These are phyloP conservation scores for Eira barbara DNA, from an alignment of 2,113 vertebrate genomes.

Conservation along the genomic window DNA sequence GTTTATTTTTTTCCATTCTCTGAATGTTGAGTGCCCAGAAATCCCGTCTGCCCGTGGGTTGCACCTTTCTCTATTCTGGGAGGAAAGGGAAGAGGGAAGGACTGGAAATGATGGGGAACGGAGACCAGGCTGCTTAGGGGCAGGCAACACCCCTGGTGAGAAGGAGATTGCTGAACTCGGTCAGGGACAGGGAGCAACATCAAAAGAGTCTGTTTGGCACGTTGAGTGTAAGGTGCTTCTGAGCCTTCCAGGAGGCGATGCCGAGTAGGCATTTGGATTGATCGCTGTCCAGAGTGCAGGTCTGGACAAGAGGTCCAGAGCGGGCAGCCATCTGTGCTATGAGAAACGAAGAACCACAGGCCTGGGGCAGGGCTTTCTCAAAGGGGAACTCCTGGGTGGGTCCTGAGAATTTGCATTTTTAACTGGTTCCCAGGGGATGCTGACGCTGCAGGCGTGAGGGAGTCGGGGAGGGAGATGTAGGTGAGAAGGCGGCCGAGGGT, in stretches of 20 bases:
- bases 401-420: not conserved
- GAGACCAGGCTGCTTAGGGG: not conserved
- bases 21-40: not conserved
- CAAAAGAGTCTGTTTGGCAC: not conserved
- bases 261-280: not conserved
- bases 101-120: rapidly evolving
- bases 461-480: not conserved
- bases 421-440: not conserved
- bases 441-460: not conserved
- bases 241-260: not conserved
- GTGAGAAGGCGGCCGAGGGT: not conserved
- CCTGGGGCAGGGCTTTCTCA: not conserved
- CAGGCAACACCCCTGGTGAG: not conserved
- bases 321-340: not conserved
- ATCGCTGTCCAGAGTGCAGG: not conserved
- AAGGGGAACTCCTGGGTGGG: not conserved
- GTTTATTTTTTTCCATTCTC: not conserved
- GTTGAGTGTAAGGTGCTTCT: not conserved
- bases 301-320: not conserved
- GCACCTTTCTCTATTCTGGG: not conserved
- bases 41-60: not conserved
- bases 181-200: not conserved
- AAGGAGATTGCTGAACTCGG: not conserved
- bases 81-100: not conserved
- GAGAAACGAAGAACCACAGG: not conserved